phyloP scores from a whole-genome alignment of 2,113 vertebrate species.

The Oenanthe oenanthe region DNA sequence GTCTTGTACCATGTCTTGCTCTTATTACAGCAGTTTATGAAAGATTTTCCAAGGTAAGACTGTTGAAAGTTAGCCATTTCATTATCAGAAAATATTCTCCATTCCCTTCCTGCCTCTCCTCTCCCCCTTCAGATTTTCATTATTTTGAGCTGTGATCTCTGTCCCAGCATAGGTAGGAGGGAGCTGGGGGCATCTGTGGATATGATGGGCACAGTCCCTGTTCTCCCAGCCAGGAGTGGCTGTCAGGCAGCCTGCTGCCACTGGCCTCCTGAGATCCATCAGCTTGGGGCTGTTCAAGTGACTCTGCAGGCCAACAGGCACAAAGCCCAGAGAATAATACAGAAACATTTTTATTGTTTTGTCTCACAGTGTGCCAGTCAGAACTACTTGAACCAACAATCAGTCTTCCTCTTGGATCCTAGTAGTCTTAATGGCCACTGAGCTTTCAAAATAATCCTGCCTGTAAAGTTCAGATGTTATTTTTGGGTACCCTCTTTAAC shows the following conservation, averaged over 20 bases:
- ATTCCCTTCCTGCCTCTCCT: background rate
- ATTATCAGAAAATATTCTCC: background rate
- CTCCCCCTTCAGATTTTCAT: background rate
- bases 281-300: background rate
- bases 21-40: background rate
- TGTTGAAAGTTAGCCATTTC: background rate
- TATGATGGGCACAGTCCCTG: background rate
- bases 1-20: background rate
- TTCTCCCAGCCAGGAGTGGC: background rate
- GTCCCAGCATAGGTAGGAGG: background rate
- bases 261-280: background rate
- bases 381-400: background rate
- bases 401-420: background rate
- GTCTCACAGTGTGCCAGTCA: background rate
- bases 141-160: background rate
- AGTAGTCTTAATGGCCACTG: background rate
- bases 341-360: background rate
- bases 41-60: background rate
- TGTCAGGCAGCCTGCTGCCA: background rate
- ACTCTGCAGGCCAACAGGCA: background rate
- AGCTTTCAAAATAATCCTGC: slow-evolving; percentile 11
- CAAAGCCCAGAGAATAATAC: background rate
- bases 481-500: background rate
- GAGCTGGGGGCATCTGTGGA: background rate
- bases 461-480: background rate